Percentiles rank a stretch among this genome's conserved stretches.
These are phyloP conservation scores for Drosophila kuntzei DNA, from an alignment of 2,888 invertebrate species.

Conservation along the genomic window DNA sequence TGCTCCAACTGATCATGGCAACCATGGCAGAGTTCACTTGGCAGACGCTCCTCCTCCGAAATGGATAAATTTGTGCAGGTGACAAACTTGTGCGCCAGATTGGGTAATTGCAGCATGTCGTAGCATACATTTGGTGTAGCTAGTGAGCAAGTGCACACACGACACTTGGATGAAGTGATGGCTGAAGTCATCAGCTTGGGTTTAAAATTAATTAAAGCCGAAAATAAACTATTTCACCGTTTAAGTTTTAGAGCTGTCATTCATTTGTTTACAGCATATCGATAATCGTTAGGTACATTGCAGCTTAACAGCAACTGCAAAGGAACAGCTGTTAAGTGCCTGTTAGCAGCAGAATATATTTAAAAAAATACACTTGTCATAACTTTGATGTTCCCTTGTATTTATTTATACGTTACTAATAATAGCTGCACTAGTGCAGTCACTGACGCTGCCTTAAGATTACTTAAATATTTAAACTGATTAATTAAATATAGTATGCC, in stretches of 20 bases:
- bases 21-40: conserved; percentile 26
- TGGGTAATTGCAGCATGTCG: conserved; percentile 36
- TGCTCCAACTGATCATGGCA: conserved; percentile 37
- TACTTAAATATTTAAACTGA: background rate
- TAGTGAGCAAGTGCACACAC: conserved; percentile 30
- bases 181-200: conserved; percentile 17
- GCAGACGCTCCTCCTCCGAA: conserved; percentile 24
- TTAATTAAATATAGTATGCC: background rate
- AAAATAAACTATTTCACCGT: no score
- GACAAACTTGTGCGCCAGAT: conserved; percentile 60
- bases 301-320: background rate
- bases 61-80: conserved; percentile 52
- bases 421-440: background rate
- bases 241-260: background rate
- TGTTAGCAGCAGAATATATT: background rate
- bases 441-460: background rate
- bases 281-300: conserved; percentile 5
- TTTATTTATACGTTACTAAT: background rate
- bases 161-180: conserved; percentile 19
- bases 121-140: background rate
- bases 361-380: background rate
- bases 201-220: background rate
- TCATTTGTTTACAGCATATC: conserved; percentile 6
- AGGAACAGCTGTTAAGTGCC: background rate
- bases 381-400: background rate